Percentiles rank a stretch among this genome's conserved stretches.
Evolutionary conservation across 2,113 vertebrate species (phyloP).

Genomic region (Scomber colias): DNA sequence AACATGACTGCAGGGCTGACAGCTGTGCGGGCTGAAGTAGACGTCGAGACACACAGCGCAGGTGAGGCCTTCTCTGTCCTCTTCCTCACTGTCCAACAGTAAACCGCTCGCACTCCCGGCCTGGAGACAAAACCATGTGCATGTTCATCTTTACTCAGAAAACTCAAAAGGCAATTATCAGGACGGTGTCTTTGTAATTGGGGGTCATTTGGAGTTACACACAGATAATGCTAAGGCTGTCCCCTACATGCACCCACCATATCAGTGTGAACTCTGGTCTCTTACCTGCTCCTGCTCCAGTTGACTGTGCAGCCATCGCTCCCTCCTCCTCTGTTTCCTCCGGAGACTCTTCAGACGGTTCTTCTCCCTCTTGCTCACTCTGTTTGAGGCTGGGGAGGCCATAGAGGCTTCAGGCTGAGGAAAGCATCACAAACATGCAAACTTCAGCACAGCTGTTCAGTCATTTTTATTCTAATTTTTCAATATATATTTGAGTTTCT

Average conservation of each 20-base stretch:
- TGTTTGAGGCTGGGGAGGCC: slow-evolving; percentile 60
- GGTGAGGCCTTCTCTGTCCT: slow-evolving; percentile 86
- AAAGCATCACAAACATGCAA: not conserved
- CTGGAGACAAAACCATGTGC: slow-evolving; percentile 40
- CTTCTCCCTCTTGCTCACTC: slow-evolving; percentile 86
- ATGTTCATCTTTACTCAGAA: no score
- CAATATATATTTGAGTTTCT: no score
- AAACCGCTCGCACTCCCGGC: not conserved
- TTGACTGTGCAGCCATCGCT: slow-evolving; percentile 83
- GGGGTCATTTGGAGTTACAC: no score
- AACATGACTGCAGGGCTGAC: slow-evolving; percentile 92
- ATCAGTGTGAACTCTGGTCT: no score
- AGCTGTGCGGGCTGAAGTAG: slow-evolving; percentile 94
- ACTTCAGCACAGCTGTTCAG: no score
- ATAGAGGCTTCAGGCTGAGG: slow-evolving; percentile 35
- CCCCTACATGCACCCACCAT: not conserved
- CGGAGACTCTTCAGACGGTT: slow-evolving; percentile 88
- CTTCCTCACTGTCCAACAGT: slow-evolving; percentile 64
- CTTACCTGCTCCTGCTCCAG: slow-evolving; percentile 79
- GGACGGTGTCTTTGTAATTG: no score
- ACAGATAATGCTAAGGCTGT: no score
- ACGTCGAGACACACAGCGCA: slow-evolving; percentile 95
- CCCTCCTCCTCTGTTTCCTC: slow-evolving; percentile 86
- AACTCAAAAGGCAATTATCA: no score
- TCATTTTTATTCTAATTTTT: no score